Conservation (phyloP, 2,113 vertebrate species). For the Petrocephalus zakoni region DNA sequence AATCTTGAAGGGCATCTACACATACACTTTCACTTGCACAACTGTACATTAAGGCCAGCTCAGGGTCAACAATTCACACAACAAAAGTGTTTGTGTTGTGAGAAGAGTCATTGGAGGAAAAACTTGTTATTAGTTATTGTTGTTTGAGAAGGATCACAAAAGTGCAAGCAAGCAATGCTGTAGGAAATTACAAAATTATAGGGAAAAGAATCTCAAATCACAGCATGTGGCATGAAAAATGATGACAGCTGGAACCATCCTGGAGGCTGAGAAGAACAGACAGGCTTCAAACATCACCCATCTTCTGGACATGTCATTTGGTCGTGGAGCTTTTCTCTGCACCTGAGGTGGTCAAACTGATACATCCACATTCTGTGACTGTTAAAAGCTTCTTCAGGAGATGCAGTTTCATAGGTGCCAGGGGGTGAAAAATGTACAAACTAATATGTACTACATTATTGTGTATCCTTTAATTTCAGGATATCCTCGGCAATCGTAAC, state of each 20-base stretch:
- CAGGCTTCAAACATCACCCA: background rate
- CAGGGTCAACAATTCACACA: background rate
- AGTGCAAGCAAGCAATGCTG: too few species aligned
- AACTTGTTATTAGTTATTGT: background rate
- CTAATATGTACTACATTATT: background rate
- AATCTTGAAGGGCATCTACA: background rate
- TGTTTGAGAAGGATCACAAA: background rate
- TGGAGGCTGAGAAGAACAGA: background rate
- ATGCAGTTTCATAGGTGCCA: background rate
- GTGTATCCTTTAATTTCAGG: background rate
- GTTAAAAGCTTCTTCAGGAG: background rate
- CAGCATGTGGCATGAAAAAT: background rate
- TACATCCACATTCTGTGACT: background rate
- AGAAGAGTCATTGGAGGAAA: background rate
- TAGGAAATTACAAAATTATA: background rate
- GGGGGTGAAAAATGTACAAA: background rate
- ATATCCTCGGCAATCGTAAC: background rate
- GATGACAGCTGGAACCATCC: background rate
- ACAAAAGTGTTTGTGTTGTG: background rate
- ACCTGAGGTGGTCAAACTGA: constrained; percentile 11
- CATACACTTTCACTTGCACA: background rate
- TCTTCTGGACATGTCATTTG: background rate
- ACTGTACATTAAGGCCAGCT: background rate
- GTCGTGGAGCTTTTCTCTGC: background rate
- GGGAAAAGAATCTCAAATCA: background rate